Evolutionary conservation across 2,797 vertebrate genomes (phyloP), one percentile per base, ranked within the genome.

Genomic region (Fundulus diaphanus): DNA sequence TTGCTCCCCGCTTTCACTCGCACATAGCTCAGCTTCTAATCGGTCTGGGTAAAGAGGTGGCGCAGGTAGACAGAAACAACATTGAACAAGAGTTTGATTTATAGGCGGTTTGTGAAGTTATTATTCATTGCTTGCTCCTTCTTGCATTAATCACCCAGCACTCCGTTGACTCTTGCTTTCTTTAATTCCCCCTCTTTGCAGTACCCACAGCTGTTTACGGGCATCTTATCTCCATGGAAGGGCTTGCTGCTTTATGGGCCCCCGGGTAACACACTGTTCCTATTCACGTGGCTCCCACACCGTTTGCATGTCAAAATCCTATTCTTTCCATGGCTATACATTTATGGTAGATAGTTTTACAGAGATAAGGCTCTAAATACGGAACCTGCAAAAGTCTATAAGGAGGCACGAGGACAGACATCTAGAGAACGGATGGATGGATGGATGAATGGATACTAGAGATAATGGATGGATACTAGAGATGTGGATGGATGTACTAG

Each of bases 141-240:
- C 29, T 61, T 44, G 27, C 22, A 18, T 67, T 70, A 20, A 48
- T 29, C 16, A 12, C 22, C 52, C 7, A 18, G 12, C 22, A 7
- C 75, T 24, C 5, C 7, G 24, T 44, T 67, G 35, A 67, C 24
- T n/a, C 3, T 22, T 35, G 56, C 5, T 3, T 52, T 75, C 20
- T 72, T 20, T 80, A 2, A 51, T 1, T 68, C 44, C 5, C 20
- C 31, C 1, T 74, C 11, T 82, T 83, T 77, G 0, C 75, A 99
- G 98, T 99, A 98, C 73, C 98, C 98, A 0, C 95, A 97, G 83
- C 92, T 99, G 1, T 99, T 99, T 37, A 98, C 97, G 24, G 98
- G 97, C 37, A 97, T 99, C 85, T 92, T 98, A 52, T 98, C 97
- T 16, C 97, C 98, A 3, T 99, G 98, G 98, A 99, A 98, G 89